A percentile compares a stretch with the other conserved stretches of the same genome.
These are phyloP conservation scores for Dendrocopos noguchii DNA, from an alignment of 2,113 vertebrate species.

Conservation along the genomic window DNA sequence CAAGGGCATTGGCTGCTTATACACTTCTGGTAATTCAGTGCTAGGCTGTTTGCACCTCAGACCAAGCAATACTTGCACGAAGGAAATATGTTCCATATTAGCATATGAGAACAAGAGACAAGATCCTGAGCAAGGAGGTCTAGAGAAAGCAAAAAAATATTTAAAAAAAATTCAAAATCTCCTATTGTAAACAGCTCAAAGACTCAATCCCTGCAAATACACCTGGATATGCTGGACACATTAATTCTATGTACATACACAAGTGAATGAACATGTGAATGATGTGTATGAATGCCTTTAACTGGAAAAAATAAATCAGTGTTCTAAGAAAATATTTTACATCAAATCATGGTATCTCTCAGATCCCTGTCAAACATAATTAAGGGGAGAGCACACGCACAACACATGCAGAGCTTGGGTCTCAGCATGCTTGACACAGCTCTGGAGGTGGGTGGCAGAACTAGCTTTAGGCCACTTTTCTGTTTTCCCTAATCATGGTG, in stretches of 20 bases:
- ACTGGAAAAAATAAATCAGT: background rate
- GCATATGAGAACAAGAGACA: background rate
- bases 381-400: background rate
- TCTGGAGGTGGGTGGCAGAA: constrained; percentile 6
- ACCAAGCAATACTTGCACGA: background rate
- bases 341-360: background rate
- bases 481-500: background rate
- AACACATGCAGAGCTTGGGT: background rate
- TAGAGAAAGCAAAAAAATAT: background rate
- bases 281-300: background rate
- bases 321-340: background rate
- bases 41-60: background rate
- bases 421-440: background rate
- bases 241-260: background rate
- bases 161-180: background rate
- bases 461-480: constrained; percentile 2
- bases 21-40: background rate
- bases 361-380: background rate
- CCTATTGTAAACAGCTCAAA: background rate
- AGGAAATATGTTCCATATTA: background rate
- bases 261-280: background rate
- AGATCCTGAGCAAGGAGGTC: background rate
- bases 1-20: background rate
- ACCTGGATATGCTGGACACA: background rate
- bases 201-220: background rate